Conservation (phyloP, 2,797 vertebrate species). For the Taeniopygia guttata region DNA sequence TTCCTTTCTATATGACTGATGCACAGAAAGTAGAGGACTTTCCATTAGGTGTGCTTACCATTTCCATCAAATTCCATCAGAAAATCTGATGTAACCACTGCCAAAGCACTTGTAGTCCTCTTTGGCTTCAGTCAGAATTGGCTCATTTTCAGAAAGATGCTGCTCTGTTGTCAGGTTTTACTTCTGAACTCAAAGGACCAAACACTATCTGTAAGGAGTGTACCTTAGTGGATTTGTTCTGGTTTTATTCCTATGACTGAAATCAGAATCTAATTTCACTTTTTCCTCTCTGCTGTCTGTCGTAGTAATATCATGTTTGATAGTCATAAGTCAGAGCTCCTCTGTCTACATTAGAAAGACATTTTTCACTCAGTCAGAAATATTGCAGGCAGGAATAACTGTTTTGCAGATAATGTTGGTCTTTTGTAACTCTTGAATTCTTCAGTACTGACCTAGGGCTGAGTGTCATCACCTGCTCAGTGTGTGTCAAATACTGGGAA, state of each 20-base stretch:
- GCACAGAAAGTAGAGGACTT: background rate
- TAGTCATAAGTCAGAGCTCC: slow-evolving; percentile 5
- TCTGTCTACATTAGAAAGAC: slow-evolving; percentile 2
- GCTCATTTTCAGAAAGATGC: background rate
- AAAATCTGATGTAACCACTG: background rate
- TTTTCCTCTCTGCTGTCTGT: background rate
- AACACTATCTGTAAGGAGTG: background rate
- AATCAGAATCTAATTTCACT: background rate
- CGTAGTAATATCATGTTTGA: slow-evolving; percentile 1
- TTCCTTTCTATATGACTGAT: background rate
- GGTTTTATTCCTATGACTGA: background rate
- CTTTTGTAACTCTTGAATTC: background rate
- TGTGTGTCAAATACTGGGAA: background rate
- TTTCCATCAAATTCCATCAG: background rate
- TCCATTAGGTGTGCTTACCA: rapidly evolving
- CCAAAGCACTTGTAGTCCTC: background rate
- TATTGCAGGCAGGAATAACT: background rate
- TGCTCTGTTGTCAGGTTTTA: background rate
- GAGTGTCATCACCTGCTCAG: background rate
- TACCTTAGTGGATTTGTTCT: background rate
- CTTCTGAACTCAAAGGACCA: background rate
- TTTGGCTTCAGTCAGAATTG: background rate
- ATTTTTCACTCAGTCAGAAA: slow-evolving; percentile 31
- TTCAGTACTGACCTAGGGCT: background rate
- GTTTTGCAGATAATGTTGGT: background rate